These are phyloP conservation scores for Anguilla anguilla DNA, from an alignment of 2,797 vertebrate genomes.

Conservation along the genomic window DNA sequence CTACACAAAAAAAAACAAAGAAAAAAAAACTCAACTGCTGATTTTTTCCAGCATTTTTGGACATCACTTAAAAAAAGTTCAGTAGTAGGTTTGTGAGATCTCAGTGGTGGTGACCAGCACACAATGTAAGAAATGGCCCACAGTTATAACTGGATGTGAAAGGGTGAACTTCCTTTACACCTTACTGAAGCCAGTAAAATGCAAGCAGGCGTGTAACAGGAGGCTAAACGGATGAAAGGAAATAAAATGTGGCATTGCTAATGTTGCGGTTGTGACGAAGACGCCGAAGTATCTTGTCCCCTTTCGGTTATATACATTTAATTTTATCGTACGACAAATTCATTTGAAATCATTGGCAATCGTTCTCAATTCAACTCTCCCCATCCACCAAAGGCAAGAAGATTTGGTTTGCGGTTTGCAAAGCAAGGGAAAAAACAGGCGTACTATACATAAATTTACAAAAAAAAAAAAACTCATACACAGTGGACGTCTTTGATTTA, in stretches of 20 bases:
- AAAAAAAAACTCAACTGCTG: conserved; percentile 38
- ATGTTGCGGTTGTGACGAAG: background rate
- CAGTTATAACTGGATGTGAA: background rate
- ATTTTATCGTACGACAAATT: background rate
- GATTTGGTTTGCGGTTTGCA: background rate
- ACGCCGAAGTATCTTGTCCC: background rate
- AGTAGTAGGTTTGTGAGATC: conserved; percentile 47
- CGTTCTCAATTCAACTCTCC: background rate
- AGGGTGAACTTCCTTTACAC: background rate
- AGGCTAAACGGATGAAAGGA: background rate
- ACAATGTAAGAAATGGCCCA: background rate
- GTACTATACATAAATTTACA: background rate
- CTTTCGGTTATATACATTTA: conserved; percentile 11
- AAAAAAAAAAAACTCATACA: background rate
- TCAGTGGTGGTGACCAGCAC: background rate
- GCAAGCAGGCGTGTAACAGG: background rate
- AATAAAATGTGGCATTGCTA: background rate
- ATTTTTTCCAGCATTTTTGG: conserved; percentile 50
- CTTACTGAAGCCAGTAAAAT: background rate
- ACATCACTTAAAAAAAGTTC: conserved; percentile 50
- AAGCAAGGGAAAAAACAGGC: background rate
- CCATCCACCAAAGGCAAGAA: background rate
- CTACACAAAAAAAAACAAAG: conserved; percentile 38
- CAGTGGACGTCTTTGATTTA: background rate
- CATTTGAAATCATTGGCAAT: conserved; percentile 2